Evolutionary conservation across 2,888 invertebrate genomes (phyloP).

Genomic region (Disparrhopalites patrizii): DNA sequence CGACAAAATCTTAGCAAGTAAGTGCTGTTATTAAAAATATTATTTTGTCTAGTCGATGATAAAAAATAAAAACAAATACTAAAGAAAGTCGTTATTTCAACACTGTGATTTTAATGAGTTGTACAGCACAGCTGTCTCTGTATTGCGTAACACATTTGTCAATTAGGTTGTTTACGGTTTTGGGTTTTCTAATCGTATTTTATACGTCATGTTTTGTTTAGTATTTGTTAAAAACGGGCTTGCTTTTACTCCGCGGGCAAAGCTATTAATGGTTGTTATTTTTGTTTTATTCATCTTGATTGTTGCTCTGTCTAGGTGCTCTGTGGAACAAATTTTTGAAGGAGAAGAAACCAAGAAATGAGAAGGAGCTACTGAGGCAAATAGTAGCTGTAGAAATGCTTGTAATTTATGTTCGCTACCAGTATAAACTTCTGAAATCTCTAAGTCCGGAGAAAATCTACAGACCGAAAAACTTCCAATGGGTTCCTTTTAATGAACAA

Average conservation of each 20-base stretch:
- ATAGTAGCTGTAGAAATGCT: constrained; percentile 47
- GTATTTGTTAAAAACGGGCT: too few species aligned
- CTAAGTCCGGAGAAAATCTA: constrained; percentile 59
- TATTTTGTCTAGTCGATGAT: not conserved
- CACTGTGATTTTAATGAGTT: too few species aligned
- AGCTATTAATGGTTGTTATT: too few species aligned
- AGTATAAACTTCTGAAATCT: constrained; percentile 53
- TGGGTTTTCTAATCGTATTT: too few species aligned
- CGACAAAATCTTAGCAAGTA: constrained; percentile 67
- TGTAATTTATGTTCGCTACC: constrained; percentile 43
- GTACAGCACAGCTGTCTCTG: too few species aligned
- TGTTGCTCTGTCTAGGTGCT: constrained; percentile 55
- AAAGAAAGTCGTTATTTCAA: too few species aligned
- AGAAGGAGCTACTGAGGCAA: constrained; percentile 34
- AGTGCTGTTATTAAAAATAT: not conserved
- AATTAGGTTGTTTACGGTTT: too few species aligned
- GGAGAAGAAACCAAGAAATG: constrained; percentile 12
- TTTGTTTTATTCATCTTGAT: not conserved
- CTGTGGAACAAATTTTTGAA: constrained; percentile 80
- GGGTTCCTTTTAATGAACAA: constrained; percentile 55
- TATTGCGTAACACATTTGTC: too few species aligned
- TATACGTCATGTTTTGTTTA: not conserved
- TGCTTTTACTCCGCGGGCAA: too few species aligned
- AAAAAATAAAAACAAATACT: too few species aligned
- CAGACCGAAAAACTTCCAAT: constrained; percentile 58